Base-by-base conservation (phyloP, 2,113 vertebrate genomes). In the Hiodon alosoides region DNA sequence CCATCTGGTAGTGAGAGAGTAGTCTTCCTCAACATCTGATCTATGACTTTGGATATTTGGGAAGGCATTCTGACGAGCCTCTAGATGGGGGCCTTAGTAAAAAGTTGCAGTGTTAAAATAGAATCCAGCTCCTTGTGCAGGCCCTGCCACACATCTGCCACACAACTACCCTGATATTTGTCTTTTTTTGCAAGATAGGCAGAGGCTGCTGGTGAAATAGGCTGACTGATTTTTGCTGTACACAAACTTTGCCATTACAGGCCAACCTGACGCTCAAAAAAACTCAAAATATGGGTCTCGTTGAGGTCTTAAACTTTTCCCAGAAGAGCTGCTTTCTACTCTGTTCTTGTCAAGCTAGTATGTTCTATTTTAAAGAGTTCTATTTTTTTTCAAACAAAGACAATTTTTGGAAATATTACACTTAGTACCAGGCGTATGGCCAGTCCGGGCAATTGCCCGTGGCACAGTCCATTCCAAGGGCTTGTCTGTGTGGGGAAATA, bases 1-100 rank as follows among this genome's bases (percentile, higher is more conserved):
- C 52, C 60, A 67, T 14, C 50, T 72, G 48, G 13, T 7, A 53
- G 52, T 76, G 66, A 76, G 48, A 69, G 66, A 66, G 7, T 48
- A 66, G 64, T 47, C 3, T 4, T 48, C 46, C 9, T 10, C 8
- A n/a, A n/a, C n/a, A 11, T 8, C 46, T 66, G 64, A 66, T 11
- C 9, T 2, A 3, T 11, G 57, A 77, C 68, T 74, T 50, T 68
- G 50, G 31, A 31, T 31, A 31, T 31, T 31, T 31, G 31, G 31
- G 31, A 31, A 31, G 31, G 31, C 31, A 0, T 31, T 31, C 31
- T 31, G 31, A 31, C 31, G 31, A 31, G 31, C 31, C 8, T 47
- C 14, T 69, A 51, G 16, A 48, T 16, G 47, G 47, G 47, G 65
- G 4, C 7, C 65, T 11, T 31, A 31, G 31, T 31, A 31, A 31